These are phyloP conservation scores for Hassar affinis DNA, from an alignment of 2,113 vertebrate genomes.

Conservation along the genomic window DNA sequence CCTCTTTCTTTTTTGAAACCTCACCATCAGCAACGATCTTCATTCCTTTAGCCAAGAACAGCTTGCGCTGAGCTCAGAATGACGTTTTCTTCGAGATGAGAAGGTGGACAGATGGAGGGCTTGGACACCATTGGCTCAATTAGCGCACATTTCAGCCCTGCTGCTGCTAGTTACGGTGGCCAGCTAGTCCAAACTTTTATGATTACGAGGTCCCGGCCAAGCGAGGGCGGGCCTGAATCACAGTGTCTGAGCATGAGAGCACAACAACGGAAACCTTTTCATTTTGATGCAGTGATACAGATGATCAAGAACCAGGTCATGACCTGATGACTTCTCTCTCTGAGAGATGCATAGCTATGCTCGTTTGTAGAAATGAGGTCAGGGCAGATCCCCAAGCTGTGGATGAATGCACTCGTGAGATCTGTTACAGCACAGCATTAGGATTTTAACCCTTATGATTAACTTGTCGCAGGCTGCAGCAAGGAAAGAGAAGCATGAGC, in stretches of 20 bases:
- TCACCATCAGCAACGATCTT: conserved; percentile 40
- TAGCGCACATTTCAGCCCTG: conserved; percentile 54
- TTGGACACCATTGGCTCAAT: conserved; percentile 56
- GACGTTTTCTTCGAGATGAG: conserved; percentile 52
- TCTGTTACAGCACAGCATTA: conserved; percentile 31
- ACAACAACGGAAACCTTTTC: conserved; percentile 30
- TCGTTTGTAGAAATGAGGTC: conserved; percentile 17
- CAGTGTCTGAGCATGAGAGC: neutral
- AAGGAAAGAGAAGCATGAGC: conserved; percentile 23
- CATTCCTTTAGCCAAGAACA: conserved; percentile 41
- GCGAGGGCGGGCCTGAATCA: conserved; percentile 27
- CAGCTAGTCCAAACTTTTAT: conserved; percentile 55
- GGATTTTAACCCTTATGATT: conserved; percentile 49
- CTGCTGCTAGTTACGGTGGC: conserved; percentile 48
- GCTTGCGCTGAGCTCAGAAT: conserved; percentile 54
- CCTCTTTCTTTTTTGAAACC: conserved; percentile 17
- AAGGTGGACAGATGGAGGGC: conserved; percentile 56
- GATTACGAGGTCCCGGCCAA: conserved; percentile 41
- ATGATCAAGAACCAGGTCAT: neutral
- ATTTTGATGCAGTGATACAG: neutral
- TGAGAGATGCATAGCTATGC: neutral
- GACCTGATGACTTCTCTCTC: neutral
- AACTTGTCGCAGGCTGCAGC: conserved; percentile 49
- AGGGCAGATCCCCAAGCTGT: conserved; percentile 30
- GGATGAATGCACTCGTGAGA: conserved; percentile 45